Evolutionary conservation across 2,888 invertebrate genomes (phyloP).

Genomic region (Pterostichus madidus): DNA sequence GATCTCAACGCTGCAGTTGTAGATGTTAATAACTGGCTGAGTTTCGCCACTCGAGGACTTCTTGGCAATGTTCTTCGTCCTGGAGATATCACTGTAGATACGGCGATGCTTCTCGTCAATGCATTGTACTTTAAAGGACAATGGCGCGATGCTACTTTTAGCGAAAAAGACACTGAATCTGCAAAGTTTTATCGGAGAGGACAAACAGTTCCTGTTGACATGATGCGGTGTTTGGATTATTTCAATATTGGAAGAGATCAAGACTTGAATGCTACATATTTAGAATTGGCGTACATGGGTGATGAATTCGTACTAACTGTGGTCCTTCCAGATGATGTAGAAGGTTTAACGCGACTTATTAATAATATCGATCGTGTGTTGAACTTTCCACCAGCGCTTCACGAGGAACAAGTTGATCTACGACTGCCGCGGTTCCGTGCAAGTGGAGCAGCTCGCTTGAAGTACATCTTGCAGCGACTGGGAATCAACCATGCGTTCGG

Average conservation of each 20-base stretch:
- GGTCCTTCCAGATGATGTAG: constrained; percentile 48
- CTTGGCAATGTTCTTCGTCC: constrained; percentile 44
- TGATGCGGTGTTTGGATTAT: constrained; percentile 54
- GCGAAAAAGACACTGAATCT: constrained; percentile 15
- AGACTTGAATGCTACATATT: constrained; percentile 49
- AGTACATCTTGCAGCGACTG: constrained; percentile 38
- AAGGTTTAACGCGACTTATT: constrained; percentile 34
- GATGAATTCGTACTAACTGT: constrained; percentile 50
- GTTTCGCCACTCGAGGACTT: constrained; percentile 14
- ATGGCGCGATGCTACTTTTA: constrained; percentile 48
- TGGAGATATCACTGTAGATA: constrained; percentile 52
- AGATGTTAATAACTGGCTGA: constrained; percentile 58
- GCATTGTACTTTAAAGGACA: constrained; percentile 63
- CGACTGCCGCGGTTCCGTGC: constrained; percentile 12
- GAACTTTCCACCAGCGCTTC: neutral
- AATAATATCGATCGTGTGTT: constrained; percentile 43
- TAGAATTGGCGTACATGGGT: constrained; percentile 49
- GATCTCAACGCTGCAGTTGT: constrained; percentile 16
- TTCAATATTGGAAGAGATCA: constrained; percentile 28
- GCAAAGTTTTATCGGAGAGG: constrained; percentile 16
- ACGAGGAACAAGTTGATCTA: constrained; percentile 36
- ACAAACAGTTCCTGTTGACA: constrained; percentile 20
- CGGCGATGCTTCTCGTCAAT: constrained; percentile 54
- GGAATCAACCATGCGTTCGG: constrained; percentile 64
- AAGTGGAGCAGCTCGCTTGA: neutral